A percentile compares a stretch with the other conserved stretches of the same genome.
These are phyloP conservation scores for Chrysina gloriosa DNA, from an alignment of 2,888 invertebrate species.

Conservation along the genomic window DNA sequence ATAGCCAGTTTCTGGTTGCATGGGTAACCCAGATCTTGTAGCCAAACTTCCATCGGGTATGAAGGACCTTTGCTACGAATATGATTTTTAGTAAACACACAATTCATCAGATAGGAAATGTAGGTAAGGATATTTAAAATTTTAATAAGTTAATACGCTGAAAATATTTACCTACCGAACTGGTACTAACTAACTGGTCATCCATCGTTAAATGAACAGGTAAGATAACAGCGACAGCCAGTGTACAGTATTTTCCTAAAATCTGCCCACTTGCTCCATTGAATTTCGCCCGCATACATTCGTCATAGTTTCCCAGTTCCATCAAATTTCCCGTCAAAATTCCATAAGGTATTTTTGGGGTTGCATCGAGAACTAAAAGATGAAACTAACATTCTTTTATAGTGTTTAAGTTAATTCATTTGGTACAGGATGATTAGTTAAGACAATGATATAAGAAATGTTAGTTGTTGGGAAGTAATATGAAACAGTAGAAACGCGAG, in stretches of 20 bases:
- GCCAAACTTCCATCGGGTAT: constrained; percentile 2
- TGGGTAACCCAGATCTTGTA: constrained; percentile 24
- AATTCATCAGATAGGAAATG: too few species aligned
- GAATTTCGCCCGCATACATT: constrained; percentile 40
- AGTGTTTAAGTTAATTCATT: neutral
- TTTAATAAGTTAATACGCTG: too few species aligned
- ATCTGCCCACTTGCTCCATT: constrained; percentile 19
- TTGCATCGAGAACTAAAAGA: constrained; percentile 44
- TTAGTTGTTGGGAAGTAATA: too few species aligned
- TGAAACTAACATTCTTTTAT: neutral
- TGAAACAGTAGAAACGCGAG: too few species aligned
- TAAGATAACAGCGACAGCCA: constrained; percentile 14
- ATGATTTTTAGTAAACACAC: too few species aligned
- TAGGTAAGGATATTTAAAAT: too few species aligned
- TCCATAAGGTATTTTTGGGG: constrained; percentile 42
- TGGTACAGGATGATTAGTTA: neutral
- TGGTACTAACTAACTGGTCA: neutral
- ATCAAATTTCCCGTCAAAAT: constrained; percentile 41
- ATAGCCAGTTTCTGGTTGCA: constrained; percentile 16
- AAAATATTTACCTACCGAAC: neutral
- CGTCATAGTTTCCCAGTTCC: constrained; percentile 45
- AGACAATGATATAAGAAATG: too few species aligned
- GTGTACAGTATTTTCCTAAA: constrained; percentile 43
- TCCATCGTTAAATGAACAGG: constrained; percentile 30
- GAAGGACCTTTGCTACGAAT: too few species aligned